Evolutionary conservation across 2,113 vertebrate species (phyloP), one percentile per base, ranked within the genome.

Genomic region (Nesogale talazaci): DNA sequence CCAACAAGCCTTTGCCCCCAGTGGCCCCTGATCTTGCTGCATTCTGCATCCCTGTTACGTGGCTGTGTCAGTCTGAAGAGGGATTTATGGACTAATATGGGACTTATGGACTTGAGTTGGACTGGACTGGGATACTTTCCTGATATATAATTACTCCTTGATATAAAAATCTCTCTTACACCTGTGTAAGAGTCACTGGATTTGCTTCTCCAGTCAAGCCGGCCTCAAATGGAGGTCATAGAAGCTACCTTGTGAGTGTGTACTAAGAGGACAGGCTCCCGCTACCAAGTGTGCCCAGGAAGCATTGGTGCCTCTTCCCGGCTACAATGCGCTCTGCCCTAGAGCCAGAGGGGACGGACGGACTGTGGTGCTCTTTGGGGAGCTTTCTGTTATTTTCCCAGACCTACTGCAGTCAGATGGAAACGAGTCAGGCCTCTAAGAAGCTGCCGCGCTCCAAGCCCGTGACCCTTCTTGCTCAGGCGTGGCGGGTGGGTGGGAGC

Each of bases 251-350:
- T 10, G 4, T 65, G 40, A n/a, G 31, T 63, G 42, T 81, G 61
- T 9, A 72, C 3, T 19, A 19, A 69, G 63, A n/a, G 79, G 65
- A 40, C 14, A 15, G 38, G 56, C 19, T 67, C 31, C 6, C 1
- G 8, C 6, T 79, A 72, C 46, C 81, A n/a, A 78, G 72, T n/a
- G 52, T 36, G 65, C 19, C 72, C 40, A 74, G 6, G 22, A 76
- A 89, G 76, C 46, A 34, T 14, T 7, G 34, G 23, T 29, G 16
- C n/a, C 36, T 36, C 38, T 88, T 88, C 61, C 67, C 76, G 40
- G 36, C 92, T 90, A 72, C 14, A 88, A 34, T 59, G 86, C 22
- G 17, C 25, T 56, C 56, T 93, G 83, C 57, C 83, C 95, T 87
- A 82, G n/a, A 92, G 79, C 92, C 83, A 72, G 78, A 63, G 86